These are phyloP conservation scores for Cinclus cinclus DNA, from an alignment of 2,113 vertebrate genomes.

Conservation along the genomic window DNA sequence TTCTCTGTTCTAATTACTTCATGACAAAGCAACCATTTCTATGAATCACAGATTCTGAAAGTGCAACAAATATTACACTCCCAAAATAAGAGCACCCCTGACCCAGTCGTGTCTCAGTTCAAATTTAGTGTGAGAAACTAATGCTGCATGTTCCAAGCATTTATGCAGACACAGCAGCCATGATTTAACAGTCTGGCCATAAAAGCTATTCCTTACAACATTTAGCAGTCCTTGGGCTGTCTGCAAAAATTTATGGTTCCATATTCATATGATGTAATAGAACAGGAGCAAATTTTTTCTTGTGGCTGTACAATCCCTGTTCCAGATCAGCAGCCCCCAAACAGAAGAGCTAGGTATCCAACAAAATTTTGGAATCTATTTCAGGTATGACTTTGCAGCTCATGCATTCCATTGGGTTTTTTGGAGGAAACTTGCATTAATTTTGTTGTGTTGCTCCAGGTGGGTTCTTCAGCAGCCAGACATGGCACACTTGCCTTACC, in stretches of 20 bases:
- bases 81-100: not conserved
- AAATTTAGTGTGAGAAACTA: not conserved
- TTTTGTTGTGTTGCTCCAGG: not conserved
- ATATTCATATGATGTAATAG: not conserved
- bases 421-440: not conserved
- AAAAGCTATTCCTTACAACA: not conserved
- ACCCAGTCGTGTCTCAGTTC: not conserved
- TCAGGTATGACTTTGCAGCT: not conserved
- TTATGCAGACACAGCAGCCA: not conserved
- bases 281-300: not conserved
- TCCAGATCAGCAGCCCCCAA: not conserved
- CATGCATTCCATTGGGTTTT: not conserved
- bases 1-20: not conserved
- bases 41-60: not conserved
- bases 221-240: not conserved
- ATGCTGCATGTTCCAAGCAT: not conserved
- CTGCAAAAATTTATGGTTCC: not conserved
- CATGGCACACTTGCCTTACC: not conserved
- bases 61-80: not conserved
- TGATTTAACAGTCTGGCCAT: not conserved
- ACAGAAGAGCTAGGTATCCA: not conserved
- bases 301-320: not conserved
- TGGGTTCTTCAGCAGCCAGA: not conserved
- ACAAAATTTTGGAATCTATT: not conserved
- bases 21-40: not conserved